phyloP scores from a whole-genome alignment of 2,113 vertebrate species.

The Malurus cyaneus region DNA sequence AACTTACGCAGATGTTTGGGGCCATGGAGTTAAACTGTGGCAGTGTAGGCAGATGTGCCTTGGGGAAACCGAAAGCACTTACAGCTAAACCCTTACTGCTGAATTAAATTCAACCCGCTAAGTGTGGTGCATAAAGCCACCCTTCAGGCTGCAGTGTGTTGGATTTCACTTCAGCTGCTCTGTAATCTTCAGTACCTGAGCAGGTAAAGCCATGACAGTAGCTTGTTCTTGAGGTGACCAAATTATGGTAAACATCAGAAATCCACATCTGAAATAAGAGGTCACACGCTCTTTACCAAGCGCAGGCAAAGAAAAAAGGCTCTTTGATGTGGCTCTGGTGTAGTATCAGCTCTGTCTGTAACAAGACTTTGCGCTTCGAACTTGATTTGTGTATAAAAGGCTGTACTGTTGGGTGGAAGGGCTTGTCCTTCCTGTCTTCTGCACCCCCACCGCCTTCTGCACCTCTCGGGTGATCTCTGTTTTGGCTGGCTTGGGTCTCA shows the following conservation, averaged over 20 bases:
- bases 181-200: neutral
- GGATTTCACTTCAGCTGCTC: neutral
- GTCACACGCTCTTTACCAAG: neutral
- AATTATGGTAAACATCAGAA: constrained; percentile 47
- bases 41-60: neutral
- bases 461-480: neutral
- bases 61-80: constrained; percentile 25
- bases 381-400: constrained; percentile 1
- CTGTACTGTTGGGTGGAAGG: neutral
- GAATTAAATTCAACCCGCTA: neutral
- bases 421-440: neutral
- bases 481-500: neutral
- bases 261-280: constrained; percentile 62
- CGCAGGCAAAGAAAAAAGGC: neutral
- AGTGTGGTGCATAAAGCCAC: neutral
- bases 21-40: neutral
- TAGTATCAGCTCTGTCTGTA: constrained; percentile 43
- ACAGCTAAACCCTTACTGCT: neutral
- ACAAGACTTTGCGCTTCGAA: neutral
- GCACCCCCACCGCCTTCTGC: neutral
- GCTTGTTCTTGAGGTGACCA: constrained; percentile 8
- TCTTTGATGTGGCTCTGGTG: constrained; percentile 54
- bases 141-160: neutral
- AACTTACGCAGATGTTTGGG: neutral
- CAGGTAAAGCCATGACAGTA: neutral